phyloP scores from a whole-genome alignment of 2,888 invertebrate genomes.

The Cybosia mesomella region DNA sequence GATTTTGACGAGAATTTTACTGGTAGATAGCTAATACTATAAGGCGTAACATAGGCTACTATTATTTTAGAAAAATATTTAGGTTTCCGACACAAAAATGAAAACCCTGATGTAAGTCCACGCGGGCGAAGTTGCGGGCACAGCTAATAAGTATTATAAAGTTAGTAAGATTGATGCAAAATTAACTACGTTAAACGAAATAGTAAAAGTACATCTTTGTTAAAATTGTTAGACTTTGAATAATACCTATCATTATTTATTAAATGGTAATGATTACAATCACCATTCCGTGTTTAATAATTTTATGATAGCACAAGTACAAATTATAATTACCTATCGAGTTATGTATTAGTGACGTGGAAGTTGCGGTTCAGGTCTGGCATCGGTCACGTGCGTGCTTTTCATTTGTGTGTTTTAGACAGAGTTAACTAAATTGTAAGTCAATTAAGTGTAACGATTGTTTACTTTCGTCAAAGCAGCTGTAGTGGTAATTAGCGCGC shows the following conservation, averaged over 20 bases:
- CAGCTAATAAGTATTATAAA: too few relatives aligned
- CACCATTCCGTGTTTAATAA: neutral
- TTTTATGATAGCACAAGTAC: constrained; percentile 7
- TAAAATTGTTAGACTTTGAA: neutral
- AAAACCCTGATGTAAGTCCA: too few relatives aligned
- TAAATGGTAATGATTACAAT: constrained; percentile 2
- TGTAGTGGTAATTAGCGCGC: neutral
- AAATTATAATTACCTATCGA: neutral
- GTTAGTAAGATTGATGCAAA: neutral
- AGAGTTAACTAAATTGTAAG: constrained; percentile 18
- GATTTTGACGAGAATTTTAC: too few relatives aligned
- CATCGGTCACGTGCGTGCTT: constrained; percentile 34
- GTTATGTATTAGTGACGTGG: neutral
- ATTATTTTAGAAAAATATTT: too few relatives aligned
- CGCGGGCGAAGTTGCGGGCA: too few relatives aligned
- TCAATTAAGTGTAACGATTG: constrained; percentile 5
- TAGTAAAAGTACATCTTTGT: neutral
- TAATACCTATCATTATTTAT: neutral
- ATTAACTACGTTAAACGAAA: neutral
- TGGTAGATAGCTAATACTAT: too few relatives aligned
- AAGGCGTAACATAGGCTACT: too few relatives aligned
- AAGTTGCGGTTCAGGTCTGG: constrained; percentile 29
- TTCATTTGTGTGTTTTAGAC: constrained; percentile 8
- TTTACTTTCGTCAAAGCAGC: constrained; percentile 10
- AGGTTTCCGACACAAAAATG: too few relatives aligned